Percentiles rank a stretch among this genome's conserved stretches.
These are phyloP conservation scores for Lasioglossum villosulum DNA, from an alignment of 2,888 invertebrate species.

Conservation along the genomic window DNA sequence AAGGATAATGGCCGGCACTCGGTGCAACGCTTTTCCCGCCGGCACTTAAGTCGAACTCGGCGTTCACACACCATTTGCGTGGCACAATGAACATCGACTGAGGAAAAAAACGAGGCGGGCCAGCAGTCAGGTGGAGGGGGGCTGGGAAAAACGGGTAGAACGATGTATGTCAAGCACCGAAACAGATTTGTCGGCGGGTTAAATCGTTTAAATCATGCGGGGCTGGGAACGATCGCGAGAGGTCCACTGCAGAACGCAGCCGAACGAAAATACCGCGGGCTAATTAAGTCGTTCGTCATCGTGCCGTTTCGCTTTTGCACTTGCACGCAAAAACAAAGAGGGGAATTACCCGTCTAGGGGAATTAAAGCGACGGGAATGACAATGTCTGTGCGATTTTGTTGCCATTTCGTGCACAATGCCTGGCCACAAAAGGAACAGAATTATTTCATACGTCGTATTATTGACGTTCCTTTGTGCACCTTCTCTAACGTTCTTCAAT, in stretches of 20 bases:
- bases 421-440: background rate
- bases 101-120: background rate
- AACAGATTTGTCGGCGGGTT: conserved; percentile 12
- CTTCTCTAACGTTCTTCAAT: background rate
- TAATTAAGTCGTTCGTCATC: conserved; percentile 44
- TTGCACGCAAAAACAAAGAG: background rate
- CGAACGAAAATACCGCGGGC: conserved; percentile 25
- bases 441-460: background rate
- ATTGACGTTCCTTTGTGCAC: background rate
- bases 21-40: background rate
- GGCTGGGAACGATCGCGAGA: background rate
- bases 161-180: conserved; percentile 6
- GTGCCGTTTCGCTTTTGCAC: background rate
- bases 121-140: background rate
- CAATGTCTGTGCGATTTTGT: background rate
- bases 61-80: conserved; percentile 25
- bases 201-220: conserved; percentile 28
- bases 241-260: background rate
- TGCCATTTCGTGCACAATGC: background rate
- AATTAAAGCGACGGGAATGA: conserved; percentile 6
- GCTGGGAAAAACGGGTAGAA: background rate
- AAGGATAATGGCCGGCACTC: conserved; percentile 8
- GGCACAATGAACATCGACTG: conserved; percentile 7
- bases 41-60: background rate
- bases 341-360: background rate